These are phyloP conservation scores for Calypte anna DNA, from an alignment of 2,113 vertebrate species.

Conservation along the genomic window DNA sequence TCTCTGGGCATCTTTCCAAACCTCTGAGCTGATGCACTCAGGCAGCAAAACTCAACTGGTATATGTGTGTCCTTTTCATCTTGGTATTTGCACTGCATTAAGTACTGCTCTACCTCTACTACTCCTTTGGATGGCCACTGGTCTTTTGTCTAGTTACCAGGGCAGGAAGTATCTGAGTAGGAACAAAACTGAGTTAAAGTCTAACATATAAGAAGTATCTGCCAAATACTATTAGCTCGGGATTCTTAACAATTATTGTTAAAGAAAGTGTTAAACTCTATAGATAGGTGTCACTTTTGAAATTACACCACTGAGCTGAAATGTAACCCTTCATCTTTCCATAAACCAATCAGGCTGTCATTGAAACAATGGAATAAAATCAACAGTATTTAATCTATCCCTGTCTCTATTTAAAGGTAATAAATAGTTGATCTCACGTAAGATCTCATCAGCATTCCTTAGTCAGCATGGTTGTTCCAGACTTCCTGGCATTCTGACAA, in stretches of 20 bases:
- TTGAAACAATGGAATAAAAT: neutral
- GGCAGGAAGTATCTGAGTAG: neutral
- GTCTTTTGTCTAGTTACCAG: neutral
- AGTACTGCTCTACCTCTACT: neutral
- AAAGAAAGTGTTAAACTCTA: neutral
- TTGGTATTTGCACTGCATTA: neutral
- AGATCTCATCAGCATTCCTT: slow-evolving; percentile 20
- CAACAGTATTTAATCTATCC: neutral
- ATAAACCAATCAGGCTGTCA: slow-evolving; percentile 3
- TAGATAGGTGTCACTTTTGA: neutral
- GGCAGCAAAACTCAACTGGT: neutral
- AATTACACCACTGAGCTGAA: neutral
- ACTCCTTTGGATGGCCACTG: neutral
- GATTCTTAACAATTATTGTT: neutral
- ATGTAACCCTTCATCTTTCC: slow-evolving; percentile 18
- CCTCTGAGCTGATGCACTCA: neutral
- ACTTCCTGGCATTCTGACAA: neutral
- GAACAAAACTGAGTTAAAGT: neutral
- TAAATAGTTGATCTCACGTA: slow-evolving; percentile 24
- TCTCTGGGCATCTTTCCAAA: neutral
- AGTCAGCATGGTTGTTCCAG: slow-evolving; percentile 48
- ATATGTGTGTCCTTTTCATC: neutral
- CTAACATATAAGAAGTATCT: neutral
- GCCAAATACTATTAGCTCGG: neutral
- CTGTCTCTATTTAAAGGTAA: slow-evolving; percentile 41